Evolutionary conservation across 2,888 invertebrate genomes (phyloP), one percentile per base, ranked within the genome.

Genomic region (Rhagonycha lutea): DNA sequence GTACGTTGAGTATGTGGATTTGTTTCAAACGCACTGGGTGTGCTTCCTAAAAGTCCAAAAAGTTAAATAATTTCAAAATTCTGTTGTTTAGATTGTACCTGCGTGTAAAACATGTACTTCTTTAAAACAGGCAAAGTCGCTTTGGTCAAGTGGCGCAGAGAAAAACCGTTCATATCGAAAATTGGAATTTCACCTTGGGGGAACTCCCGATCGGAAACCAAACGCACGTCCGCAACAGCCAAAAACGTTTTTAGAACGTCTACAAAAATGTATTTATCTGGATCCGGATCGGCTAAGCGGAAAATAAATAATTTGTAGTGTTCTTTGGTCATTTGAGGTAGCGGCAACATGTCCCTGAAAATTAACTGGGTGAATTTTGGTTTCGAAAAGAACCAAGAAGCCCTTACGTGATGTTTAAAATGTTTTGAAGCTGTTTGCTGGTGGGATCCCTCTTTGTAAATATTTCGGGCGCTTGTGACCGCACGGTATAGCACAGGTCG

Each of bases 41-140:
- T 0, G 93, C 93, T 83, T 93, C 93, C 91, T 94, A 86, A 83
- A 47, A 32, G 11, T 12, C 12, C 12, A 12, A 84, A 81, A 26
- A 79, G 63, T 61, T 12, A 62, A 67, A 10, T 0, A 23, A 28
- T 68, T 7, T n/a, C 10, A 14, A 60, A 10, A 23, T 62, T 23
- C 26, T 12, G 18, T 47, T 28, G 61, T 60, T 14, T n/a, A 14
- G 11, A 11, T 29, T 2, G n/a, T 81, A 91, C 92, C 89, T 92
- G 94, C 68, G 93, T 91, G 82, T 93, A 93, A 82, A 92, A 88
- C 93, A 94, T 93, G 83, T 93, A 94, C 83, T 93, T 92, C 69
- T 92, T 90, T 23, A 94, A 84, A 60, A 92, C 89, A 0, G 91
- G 91, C 65, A 93, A 86, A 61, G 91, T 91, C 3, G 93, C 87